Evolutionary conservation across 2,113 vertebrate species (phyloP), one percentile per base, ranked within the genome.

Genomic region (Anarrhichthys ocellatus): DNA sequence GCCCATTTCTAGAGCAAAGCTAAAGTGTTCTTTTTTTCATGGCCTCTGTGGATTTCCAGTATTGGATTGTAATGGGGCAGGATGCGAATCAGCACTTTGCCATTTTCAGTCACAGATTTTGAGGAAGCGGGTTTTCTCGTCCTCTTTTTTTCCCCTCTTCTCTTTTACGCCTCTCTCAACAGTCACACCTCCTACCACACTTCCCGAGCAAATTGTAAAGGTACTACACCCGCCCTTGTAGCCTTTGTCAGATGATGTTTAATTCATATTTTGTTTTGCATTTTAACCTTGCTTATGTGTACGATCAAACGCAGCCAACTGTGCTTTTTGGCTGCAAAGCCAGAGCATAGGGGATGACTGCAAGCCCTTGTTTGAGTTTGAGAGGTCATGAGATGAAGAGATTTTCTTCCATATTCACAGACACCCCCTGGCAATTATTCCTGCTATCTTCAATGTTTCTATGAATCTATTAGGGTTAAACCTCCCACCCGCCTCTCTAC

Each of bases 1-100:
- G 88, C 84, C 85, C 76, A 67, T 84, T 92, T 88, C 89, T 87
- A 89, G 87, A 89, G 83, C 87, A 86, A 62, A 92, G 86, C 89
- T 92, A 87, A 91, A 92, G 89, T 84, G 92, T 91, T 94, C 91
- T 88, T 89, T 88, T 88, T 88, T 91, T 82, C 84, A 87, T 83
- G 84, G 89, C 84, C 89, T 92, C 83, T 5, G 79, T 83, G 91
- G 86, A 93, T 84, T 93, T 90, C 71, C 71, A 46, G 54, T 67
- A 77, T 73, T 58, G 78, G 72, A 76, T 88, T 86, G 79, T 87
- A 86, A 82, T 75, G 58, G 76, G 40, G 59, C 67, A 78, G 36
- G 54, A 80, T 84, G 77, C 24, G 54, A 85, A 82, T 72, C 24
- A 24, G 69, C 29, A 17, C 54, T 68, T 82, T 73, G 66, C 61